These are phyloP conservation scores for Drosophila robusta DNA, from an alignment of 2,888 invertebrate species.

Conservation along the genomic window DNA sequence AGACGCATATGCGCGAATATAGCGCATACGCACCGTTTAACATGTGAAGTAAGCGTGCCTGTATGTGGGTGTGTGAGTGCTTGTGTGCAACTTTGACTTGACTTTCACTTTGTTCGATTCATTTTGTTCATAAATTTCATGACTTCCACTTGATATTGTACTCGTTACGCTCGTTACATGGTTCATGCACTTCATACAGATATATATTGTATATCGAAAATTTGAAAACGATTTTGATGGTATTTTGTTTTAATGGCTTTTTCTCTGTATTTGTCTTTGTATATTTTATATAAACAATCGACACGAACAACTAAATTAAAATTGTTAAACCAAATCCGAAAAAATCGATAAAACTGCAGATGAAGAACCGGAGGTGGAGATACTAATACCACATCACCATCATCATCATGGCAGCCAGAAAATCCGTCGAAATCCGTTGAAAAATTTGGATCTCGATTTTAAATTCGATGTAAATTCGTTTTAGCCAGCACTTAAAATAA, in stretches of 20 bases:
- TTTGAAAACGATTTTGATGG: constrained; percentile 8
- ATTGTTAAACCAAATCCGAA: constrained; percentile 33
- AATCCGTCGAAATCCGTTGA: constrained; percentile 81
- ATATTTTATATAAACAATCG: constrained; percentile 29
- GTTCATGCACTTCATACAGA: constrained; percentile 48
- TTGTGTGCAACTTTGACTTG: constrained; percentile 46
- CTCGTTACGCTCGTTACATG: constrained; percentile 31
- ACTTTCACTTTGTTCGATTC: constrained; percentile 55
- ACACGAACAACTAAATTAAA: constrained; percentile 26
- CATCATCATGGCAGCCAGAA: constrained; percentile 83
- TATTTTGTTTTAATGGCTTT: constrained; percentile 50
- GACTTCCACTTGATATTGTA: constrained; percentile 25
- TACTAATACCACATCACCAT: constrained; percentile 82
- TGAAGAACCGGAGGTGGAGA: constrained; percentile 79
- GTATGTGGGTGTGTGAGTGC: constrained; percentile 23
- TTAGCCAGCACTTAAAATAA: constrained; percentile 71
- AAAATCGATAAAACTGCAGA: constrained; percentile 42
- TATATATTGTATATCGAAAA: constrained; percentile 5
- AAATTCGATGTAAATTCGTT: constrained; percentile 84
- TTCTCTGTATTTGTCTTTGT: constrained; percentile 64
- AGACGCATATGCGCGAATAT: constrained; percentile 57
- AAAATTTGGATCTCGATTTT: constrained; percentile 83
- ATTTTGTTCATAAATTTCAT: constrained; percentile 50
- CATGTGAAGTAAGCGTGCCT: constrained; percentile 21
- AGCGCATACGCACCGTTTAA: constrained; percentile 59